These are phyloP conservation scores for Vulpes vulpes DNA, from an alignment of 2,113 vertebrate genomes.

Conservation along the genomic window DNA sequence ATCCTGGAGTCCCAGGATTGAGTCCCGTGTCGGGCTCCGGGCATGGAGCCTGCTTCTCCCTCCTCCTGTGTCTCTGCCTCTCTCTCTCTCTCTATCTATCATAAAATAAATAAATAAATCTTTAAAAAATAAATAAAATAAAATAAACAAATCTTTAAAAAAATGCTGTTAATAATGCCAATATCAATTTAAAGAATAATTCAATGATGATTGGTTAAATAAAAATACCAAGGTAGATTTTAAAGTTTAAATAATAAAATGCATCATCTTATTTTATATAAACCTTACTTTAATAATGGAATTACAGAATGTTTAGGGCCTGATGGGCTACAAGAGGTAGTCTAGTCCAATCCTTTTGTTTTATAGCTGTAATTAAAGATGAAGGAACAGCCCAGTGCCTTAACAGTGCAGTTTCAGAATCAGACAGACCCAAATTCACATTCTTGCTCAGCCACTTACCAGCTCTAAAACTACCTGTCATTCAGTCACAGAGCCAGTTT, in stretches of 20 bases:
- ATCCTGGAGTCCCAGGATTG: no score
- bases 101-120: no score
- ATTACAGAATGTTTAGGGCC: neutral
- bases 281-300: neutral
- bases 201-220: constrained; percentile 45
- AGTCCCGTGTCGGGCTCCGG: no score
- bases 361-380: neutral
- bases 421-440: neutral
- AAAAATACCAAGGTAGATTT: constrained; percentile 6
- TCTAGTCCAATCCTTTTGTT: neutral
- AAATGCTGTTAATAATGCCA: neutral
- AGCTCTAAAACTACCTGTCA: neutral
- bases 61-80: no score
- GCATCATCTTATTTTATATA: neutral
- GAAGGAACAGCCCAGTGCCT: neutral
- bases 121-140: no score
- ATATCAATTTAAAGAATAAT: neutral
- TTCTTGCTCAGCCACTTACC: neutral
- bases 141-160: no score
- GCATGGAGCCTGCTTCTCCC: no score
- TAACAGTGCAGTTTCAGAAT: neutral
- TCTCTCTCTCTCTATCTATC: no score
- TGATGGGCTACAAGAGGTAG: neutral
- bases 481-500: neutral
- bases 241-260: neutral